Conservation (phyloP, 2,113 vertebrate genomes). For the Oreochromis spilurus region DNA sequence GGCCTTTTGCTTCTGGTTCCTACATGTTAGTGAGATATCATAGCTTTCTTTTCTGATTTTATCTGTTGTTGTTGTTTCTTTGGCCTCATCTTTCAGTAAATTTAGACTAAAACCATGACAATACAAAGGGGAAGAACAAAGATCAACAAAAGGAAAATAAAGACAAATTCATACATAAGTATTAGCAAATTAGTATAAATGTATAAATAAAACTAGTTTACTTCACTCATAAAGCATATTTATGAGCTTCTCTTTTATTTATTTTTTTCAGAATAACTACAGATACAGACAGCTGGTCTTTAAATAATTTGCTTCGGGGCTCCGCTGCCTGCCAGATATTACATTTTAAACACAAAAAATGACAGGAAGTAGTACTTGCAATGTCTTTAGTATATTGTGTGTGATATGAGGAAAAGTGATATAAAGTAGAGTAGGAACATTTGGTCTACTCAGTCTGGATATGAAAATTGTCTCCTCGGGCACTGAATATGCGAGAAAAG, state of each 20-base stretch:
- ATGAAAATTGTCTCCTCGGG: slow-evolving; percentile 15
- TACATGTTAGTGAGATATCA: not conserved
- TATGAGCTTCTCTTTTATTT: not conserved
- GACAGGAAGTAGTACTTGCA: not conserved
- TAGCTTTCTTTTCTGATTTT: not conserved
- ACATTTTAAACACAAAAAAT: slow-evolving; percentile 15
- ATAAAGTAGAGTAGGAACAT: not conserved
- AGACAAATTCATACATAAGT: not conserved
- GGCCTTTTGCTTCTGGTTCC: not conserved
- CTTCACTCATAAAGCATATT: not conserved
- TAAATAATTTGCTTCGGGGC: not conserved
- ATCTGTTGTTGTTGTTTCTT: not conserved
- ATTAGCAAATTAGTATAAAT: not conserved
- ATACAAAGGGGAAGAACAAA: not conserved
- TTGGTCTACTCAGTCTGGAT: not conserved
- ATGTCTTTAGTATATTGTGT: not conserved
- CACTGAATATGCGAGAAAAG: not conserved
- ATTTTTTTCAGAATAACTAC: not conserved
- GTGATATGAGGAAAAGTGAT: slow-evolving; percentile 6
- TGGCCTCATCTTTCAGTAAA: not conserved
- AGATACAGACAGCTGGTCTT: not conserved
- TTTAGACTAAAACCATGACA: not conserved
- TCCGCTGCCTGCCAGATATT: not conserved
- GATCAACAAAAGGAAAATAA: not conserved
- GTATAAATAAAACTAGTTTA: not conserved